Conservation (phyloP, 1,140 invertebrate genomes). For the Drepana arcuata region DNA sequence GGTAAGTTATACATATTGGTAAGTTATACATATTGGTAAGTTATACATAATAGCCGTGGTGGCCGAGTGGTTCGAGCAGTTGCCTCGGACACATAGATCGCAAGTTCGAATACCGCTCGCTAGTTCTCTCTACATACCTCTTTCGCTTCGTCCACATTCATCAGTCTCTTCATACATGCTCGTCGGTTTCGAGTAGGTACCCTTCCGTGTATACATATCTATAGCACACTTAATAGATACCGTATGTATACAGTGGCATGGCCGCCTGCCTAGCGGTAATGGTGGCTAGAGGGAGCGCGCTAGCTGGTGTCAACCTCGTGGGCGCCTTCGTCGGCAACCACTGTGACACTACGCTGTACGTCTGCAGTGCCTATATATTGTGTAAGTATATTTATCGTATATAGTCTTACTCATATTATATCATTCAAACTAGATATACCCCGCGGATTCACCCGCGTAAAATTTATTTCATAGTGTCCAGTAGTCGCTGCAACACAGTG, state of each 20-base stretch:
- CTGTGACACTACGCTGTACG: slow-evolving; percentile 17
- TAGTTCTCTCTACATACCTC: no score
- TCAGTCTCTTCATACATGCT: no score
- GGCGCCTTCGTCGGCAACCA: slow-evolving; percentile 14
- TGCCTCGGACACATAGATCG: neutral
- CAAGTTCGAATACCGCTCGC: neutral
- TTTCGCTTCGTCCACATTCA: no score
- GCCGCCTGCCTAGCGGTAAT: slow-evolving; percentile 23
- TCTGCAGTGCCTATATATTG: slow-evolving; percentile 5
- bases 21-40: neutral
- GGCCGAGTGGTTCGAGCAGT: neutral
- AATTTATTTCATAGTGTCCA: no score
- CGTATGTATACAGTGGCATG: slow-evolving; percentile 21
- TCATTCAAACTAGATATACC: no score
- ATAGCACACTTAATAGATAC: neutral
- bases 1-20: neutral
- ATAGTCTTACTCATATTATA: no score
- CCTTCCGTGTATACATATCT: neutral
- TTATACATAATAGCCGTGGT: no score
- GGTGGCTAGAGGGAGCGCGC: slow-evolving; percentile 15
- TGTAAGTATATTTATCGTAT: no score
- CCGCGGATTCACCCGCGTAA: no score
- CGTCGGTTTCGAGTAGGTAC: no score
- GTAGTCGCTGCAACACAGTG: no score
- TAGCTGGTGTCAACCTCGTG: slow-evolving; percentile 18